Base-by-base conservation (phyloP, 92 coral and sea anemone genomes). In the Muricea muricata region DNA sequence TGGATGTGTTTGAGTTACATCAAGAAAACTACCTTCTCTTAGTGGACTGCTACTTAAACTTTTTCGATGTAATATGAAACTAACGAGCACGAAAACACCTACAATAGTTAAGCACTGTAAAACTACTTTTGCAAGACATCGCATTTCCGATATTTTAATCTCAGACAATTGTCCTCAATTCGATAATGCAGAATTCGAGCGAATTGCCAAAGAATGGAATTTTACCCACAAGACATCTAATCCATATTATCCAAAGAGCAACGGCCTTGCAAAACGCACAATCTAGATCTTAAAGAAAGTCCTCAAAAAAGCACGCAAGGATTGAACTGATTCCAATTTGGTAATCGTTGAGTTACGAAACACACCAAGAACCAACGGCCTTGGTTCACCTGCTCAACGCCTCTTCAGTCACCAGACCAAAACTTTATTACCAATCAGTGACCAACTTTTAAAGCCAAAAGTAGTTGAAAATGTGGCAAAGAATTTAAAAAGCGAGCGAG, bases 71-170 rank as follows among this genome's bases (percentile, higher is more conserved):
- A 6, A n/a, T n/a, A 70, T 47, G 37, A 82, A 75, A 47, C 93
- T 82, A 6, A 40, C 78, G 15, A 58, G 82, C 84, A 89, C 87
- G n/a, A 73, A 65, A 77, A 85, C 68, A 76, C 23, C 54, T 31
- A 87, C 83, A 4, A 63, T 77, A 60, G 85, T 89, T 67, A 58
- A 65, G 55, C 74, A 85, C 70, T 66, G 82, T 46, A 90, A 91
- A 63, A 79, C 92, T 80, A 76, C 73, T 37, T 82, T 89, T 79
- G 94, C 89, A 25, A 82, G 91, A 78, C 92, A 86, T 65, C 89
- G 92, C 28, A 86, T 92, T 18, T 87, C 95, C 35, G 65, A 75
- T 18, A 84, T 75, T 48, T 76, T 89, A 32, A 89, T 78, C 85
- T 81, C 85, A 20, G 91, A 89, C 89, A 82, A n/a, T n/a, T n/a